phyloP scores from a whole-genome alignment of 1,140 invertebrate genomes.

The Cyphomyrmex costatus region DNA sequence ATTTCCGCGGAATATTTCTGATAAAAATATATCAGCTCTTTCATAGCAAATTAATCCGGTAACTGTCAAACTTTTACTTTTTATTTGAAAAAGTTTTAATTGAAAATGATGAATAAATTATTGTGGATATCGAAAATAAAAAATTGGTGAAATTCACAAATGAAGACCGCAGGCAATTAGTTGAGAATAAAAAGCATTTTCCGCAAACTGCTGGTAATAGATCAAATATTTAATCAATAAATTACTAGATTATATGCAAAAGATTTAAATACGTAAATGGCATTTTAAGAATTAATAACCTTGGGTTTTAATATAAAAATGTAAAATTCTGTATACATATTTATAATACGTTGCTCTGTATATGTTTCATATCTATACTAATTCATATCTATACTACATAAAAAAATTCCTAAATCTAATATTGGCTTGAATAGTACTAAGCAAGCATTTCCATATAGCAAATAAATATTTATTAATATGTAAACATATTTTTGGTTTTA shows the following conservation, averaged over 20 bases:
- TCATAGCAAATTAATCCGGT: not conserved
- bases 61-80: not conserved
- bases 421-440: too few relatives aligned
- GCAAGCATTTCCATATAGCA: too few relatives aligned
- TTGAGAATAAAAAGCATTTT: not conserved
- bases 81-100: not conserved
- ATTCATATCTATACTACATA: too few relatives aligned
- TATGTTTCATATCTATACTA: not conserved
- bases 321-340: not conserved
- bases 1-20: not conserved
- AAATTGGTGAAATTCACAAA: not conserved
- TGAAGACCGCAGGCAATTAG: not conserved
- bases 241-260: not conserved
- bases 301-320: not conserved
- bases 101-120: not conserved
- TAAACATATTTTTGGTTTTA: too few relatives aligned
- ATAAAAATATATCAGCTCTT: not conserved
- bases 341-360: not conserved
- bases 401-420: too few relatives aligned
- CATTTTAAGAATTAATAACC: not conserved
- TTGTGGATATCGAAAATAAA: not conserved
- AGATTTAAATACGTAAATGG: not conserved
- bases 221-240: not conserved
- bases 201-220: not conserved
- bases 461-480: too few relatives aligned